Percentiles rank a stretch among this genome's conserved stretches.
phyloP scores from a whole-genome alignment of 2,888 invertebrate genomes.

The Drosophila recens region DNA sequence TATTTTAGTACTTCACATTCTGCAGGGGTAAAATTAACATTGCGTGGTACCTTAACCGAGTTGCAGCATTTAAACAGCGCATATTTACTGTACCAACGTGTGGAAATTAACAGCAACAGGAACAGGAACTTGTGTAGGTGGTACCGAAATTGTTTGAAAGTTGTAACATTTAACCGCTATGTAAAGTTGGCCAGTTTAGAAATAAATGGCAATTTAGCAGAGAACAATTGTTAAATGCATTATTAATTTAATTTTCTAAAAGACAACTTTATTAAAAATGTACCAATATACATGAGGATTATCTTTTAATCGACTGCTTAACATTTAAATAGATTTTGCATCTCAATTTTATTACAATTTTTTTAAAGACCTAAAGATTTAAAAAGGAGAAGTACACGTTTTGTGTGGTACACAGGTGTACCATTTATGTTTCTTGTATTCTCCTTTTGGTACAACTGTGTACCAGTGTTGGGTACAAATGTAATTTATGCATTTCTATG shows the following conservation, averaged over 20 bases:
- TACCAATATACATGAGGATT: not conserved
- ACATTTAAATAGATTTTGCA: no score
- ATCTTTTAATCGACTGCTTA: no score
- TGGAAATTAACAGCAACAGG: no score
- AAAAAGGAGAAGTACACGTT: not conserved
- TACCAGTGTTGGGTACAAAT: not conserved
- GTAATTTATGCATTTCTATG: not conserved
- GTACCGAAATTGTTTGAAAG: not conserved
- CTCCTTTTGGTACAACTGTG: not conserved
- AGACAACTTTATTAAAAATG: not conserved
- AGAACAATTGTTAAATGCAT: no score
- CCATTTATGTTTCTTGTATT: not conserved
- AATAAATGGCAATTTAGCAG: no score
- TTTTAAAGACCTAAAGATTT: not conserved
- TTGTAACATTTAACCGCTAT: not conserved
- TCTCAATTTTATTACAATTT: no score
- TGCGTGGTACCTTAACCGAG: not conserved
- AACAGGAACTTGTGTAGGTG: no score
- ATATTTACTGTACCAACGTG: not conserved
- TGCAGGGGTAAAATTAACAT: not conserved
- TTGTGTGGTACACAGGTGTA: not conserved
- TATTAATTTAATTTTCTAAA: no score
- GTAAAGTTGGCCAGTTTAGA: not conserved
- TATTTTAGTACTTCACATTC: conserved; percentile 30
- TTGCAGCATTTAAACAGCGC: not conserved